Base-by-base conservation (phyloP, 2,113 vertebrate genomes). In the Pseudorasbora parva region DNA sequence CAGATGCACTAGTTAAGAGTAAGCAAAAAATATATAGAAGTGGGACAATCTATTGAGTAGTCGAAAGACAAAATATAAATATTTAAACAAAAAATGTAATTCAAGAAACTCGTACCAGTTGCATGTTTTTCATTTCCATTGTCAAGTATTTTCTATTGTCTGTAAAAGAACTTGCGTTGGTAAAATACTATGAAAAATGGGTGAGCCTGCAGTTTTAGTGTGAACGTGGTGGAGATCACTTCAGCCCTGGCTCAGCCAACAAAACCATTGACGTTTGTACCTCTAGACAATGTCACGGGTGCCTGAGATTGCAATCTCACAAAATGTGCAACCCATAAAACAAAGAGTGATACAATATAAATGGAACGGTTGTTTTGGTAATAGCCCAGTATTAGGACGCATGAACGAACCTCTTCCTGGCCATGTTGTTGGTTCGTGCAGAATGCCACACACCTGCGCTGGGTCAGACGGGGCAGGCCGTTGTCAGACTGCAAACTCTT, bases 231-330 rank as follows among this genome's bases (percentile, higher is more conserved):
- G 69, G n/a, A 83, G 80, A 68, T 84, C 89, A 87, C 80, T n/a
- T 4, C 5, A 23, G 49, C 59, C 37, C 54, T 73, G 21, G 47
- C 69, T 83, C 47, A n/a, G 81, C 88, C 74, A 83, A 64, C 57
- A 87, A 81, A 84, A 59, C 69, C 57, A 83, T 27, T 64, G 45
- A 37, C 45, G 51, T 71, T 72, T 75, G 56, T 66, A 77, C 54
- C 14, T 82, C 62, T 64, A 85, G 83, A 78, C 78, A 85, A 84
- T 74, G 82, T 86, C 81, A 66, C 62, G 47, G 25, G 43, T 79
- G 56, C 54, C 21, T 76, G 12, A 87, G 90, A 90, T 90, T 23
- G 30, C 73, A 87, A 90, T 90, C 91, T 88, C 27, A 66, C 37
- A 77, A 47, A 72, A 33, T 81, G 10, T 76, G 60, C 74, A 79